Percentiles rank a stretch among this genome's conserved stretches.
Evolutionary conservation across 2,113 vertebrate species (phyloP).

Genomic region (Paratilapia polleni): DNA sequence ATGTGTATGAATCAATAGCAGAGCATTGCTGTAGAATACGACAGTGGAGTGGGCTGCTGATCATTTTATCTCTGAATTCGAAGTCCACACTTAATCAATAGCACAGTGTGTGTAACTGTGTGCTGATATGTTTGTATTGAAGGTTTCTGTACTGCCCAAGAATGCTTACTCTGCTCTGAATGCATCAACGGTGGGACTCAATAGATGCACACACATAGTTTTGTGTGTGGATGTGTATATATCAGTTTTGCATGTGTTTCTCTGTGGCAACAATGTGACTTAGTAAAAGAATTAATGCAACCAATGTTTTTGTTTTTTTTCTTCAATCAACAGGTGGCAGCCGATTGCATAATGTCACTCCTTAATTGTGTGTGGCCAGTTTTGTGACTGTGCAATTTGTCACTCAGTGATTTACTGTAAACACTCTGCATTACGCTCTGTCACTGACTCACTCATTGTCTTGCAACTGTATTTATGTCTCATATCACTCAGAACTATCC

Average conservation of each 20-base stretch:
- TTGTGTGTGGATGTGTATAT: not conserved
- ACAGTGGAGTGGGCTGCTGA: conserved; percentile 6
- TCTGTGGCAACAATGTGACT: not conserved
- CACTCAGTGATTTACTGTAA: not conserved
- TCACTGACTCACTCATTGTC: not conserved
- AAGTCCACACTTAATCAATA: conserved; percentile 27
- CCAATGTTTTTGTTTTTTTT: no score
- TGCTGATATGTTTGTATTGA: not conserved
- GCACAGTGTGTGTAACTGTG: not conserved
- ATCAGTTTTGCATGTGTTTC: conserved; percentile 7
- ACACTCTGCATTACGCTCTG: not conserved
- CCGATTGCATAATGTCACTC: not conserved
- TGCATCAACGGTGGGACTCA: conserved; percentile 34
- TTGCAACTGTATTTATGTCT: not conserved
- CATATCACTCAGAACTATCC: conserved; percentile 11
- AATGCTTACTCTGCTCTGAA: conserved; percentile 40
- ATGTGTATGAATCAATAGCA: conserved; percentile 33
- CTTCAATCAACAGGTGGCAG: not conserved
- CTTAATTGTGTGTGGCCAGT: not conserved
- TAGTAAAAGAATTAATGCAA: not conserved
- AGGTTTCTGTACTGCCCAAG: conserved; percentile 7
- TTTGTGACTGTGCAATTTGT: conserved; percentile 3
- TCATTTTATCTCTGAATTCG: conserved; percentile 38
- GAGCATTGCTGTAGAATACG: not conserved
- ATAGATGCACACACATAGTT: not conserved